Percentiles rank a stretch among this genome's conserved stretches.
phyloP scores from a whole-genome alignment of 92 coral and sea anemone species.

The Epizoanthus rinbou region DNA sequence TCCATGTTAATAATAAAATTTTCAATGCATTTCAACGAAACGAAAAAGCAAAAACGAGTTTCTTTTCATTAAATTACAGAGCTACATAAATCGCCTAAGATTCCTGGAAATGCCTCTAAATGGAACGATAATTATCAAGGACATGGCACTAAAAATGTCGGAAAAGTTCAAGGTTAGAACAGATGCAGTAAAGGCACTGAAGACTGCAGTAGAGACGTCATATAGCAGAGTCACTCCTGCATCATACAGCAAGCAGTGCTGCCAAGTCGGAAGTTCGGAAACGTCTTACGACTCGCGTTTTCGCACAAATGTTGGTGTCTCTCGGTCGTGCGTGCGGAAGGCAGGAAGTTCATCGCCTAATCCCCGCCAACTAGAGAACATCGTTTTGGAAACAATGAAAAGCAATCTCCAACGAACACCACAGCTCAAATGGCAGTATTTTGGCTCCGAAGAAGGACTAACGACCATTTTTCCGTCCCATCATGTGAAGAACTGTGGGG shows the following conservation, averaged over 20 bases:
- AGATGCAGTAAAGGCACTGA: slow-evolving; percentile 45
- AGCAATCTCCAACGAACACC: slow-evolving; percentile 41
- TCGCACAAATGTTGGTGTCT: slow-evolving; percentile 31
- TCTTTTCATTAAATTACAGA: background rate
- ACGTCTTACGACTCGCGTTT: slow-evolving; percentile 47
- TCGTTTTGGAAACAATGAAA: slow-evolving; percentile 48
- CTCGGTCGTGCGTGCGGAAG: slow-evolving; percentile 42
- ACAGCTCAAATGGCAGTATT: slow-evolving; percentile 72
- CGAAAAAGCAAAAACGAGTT: no score
- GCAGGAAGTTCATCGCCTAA: slow-evolving; percentile 40
- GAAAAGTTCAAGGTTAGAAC: slow-evolving; percentile 57
- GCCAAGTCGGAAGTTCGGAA: slow-evolving; percentile 31
- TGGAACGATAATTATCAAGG: slow-evolving; percentile 32
- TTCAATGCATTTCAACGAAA: no score
- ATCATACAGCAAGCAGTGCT: slow-evolving; percentile 45
- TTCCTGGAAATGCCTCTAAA: slow-evolving; percentile 29
- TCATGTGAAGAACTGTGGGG: slow-evolving; percentile 43
- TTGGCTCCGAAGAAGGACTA: slow-evolving; percentile 66
- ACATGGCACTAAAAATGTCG: slow-evolving; percentile 31
- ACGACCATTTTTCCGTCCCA: slow-evolving; percentile 53
- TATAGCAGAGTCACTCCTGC: slow-evolving; percentile 16
- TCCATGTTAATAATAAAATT: no score
- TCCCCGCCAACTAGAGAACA: slow-evolving; percentile 41
- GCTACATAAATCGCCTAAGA: slow-evolving; percentile 43
- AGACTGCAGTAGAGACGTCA: slow-evolving; percentile 58